Evolutionary conservation across 1,140 invertebrate genomes (phyloP), one percentile per base, ranked within the genome.

Genomic region (Thaumetopoea pityocampa): DNA sequence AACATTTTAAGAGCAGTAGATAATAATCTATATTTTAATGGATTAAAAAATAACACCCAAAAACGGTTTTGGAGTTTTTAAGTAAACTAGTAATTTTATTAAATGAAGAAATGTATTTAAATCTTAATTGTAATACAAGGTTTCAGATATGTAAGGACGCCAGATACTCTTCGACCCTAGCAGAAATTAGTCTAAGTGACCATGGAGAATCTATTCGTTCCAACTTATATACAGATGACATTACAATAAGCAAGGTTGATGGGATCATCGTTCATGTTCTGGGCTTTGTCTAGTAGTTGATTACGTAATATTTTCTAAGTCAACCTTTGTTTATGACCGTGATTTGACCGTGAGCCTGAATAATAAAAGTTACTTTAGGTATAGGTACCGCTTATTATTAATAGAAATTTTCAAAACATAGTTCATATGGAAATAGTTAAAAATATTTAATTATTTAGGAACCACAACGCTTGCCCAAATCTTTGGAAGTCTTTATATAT

Each of bases 111-210:
- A n/a, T 41, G 37, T 9, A 41, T 28, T n/a, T 41, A 41, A 41
- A 34, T 38, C 29, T 32, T 22, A 9, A 11, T 46, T 42, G 36
- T 29, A 22, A 20, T 36, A 30, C 43, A 49, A 55, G 46, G 51
- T 55, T 43, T 42, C 7, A 22, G 15, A 32, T 19, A 27, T 27
- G 37, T 35, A 38, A 41, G 46, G 51, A 45, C 35, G 28, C 15
- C 11, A 30, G 51, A 55, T 55, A 55, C 19, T 29, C 51, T 43
- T 28, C 50, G 51, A 47, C 51, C 51, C 33, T 22, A 41, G 28
- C 22, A 30, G 26, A 32, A 41, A 44, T 54, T 45, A 45, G 40
- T 43, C 36, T 37, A 32, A 41, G 15, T 16, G 32, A 38, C 40
- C 57, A 47, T 30, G 27, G 30, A 18, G 30, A 34, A 44, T 44